Conservation (phyloP, 2,888 invertebrate species). For the Salticus scenicus region DNA sequence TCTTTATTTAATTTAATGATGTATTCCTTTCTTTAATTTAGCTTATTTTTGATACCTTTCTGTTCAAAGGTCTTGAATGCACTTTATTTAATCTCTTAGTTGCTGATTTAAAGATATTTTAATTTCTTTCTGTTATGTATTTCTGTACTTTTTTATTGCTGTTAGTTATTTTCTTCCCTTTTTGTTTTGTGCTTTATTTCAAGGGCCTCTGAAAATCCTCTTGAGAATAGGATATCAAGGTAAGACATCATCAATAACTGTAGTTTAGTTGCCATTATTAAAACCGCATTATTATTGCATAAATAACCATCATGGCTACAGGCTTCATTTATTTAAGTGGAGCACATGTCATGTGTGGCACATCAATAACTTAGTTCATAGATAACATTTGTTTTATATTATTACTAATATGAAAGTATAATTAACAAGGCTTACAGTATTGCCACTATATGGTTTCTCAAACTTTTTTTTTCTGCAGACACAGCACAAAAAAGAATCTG, state of each 20-base stretch:
- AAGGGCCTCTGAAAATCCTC: conserved; percentile 65
- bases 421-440: too few species aligned
- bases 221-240: conserved; percentile 68
- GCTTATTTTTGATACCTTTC: conserved; percentile 23
- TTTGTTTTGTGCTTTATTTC: conserved; percentile 70
- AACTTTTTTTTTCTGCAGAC: too few species aligned
- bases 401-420: too few species aligned
- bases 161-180: conserved; percentile 69
- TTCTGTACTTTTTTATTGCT: conserved; percentile 66
- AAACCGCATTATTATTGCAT: too few species aligned
- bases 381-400: too few species aligned
- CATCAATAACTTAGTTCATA: background rate
- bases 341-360: background rate
- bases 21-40: conserved; percentile 44
- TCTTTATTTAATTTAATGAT: conserved; percentile 36
- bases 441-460: too few species aligned
- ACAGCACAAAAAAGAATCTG: too few species aligned
- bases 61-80: conserved; percentile 33
- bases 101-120: conserved; percentile 58
- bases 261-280: conserved; percentile 34
- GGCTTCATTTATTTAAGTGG: background rate
- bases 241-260: conserved; percentile 49
- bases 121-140: conserved; percentile 58
- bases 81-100: conserved; percentile 47
- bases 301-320: background rate